Conservation (phyloP, 92 coral and sea anemone genomes). For the Zoanthus gigantus region DNA sequence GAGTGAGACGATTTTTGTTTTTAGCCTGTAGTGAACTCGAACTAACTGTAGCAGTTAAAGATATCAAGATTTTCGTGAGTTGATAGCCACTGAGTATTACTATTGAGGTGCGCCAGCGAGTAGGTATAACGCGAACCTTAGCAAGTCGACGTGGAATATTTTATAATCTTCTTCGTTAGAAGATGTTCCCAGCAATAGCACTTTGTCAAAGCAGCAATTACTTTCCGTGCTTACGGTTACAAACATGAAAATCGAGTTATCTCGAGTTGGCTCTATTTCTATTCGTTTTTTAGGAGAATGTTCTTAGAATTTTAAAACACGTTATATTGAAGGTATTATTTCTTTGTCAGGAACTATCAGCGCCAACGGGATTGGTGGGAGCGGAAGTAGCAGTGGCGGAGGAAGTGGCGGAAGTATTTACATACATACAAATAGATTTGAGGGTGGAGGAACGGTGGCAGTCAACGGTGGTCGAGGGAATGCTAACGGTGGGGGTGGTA, state of each 20-base stretch:
- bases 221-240: too few relatives aligned
- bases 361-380: conserved; percentile 57
- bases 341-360: conserved; percentile 55
- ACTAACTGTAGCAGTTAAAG: too few relatives aligned
- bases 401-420: conserved; percentile 85
- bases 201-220: too few relatives aligned
- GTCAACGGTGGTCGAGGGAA: conserved; percentile 73
- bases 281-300: neutral
- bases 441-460: conserved; percentile 73
- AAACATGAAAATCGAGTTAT: too few relatives aligned
- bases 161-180: too few relatives aligned
- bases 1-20: too few relatives aligned
- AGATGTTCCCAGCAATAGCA: too few relatives aligned
- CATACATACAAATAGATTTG: conserved; percentile 59
- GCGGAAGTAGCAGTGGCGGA: conserved; percentile 61
- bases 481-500: conserved; percentile 75
- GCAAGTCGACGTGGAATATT: too few relatives aligned
- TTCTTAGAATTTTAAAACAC: neutral
- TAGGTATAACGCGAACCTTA: too few relatives aligned
- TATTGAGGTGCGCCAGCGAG: neutral
- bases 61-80: too few relatives aligned
- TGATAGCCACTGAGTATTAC: neutral
- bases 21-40: too few relatives aligned
- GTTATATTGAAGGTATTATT: neutral
- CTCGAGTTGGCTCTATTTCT: too few relatives aligned